A percentile compares a stretch with the other conserved stretches of the same genome.
phyloP scores from a whole-genome alignment of 2,797 vertebrate genomes.

The Pitangus sulphuratus region DNA sequence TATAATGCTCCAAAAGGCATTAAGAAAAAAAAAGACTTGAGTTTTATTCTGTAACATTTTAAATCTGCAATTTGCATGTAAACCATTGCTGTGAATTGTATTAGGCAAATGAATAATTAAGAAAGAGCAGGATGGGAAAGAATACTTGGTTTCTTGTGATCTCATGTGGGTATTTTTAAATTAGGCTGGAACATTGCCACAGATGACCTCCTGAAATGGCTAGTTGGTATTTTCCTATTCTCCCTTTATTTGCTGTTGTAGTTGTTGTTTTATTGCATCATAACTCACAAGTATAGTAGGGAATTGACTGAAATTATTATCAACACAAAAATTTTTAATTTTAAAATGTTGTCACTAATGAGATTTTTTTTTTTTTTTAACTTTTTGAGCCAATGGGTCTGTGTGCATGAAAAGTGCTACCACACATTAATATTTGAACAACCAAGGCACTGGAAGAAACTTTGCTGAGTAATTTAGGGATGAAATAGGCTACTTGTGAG shows the following conservation, averaged over 20 bases:
- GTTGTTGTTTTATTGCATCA: background rate
- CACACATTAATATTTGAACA: background rate
- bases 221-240: background rate
- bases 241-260: background rate
- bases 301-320: conserved; percentile 16
- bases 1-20: conserved; percentile 13
- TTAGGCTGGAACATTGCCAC: conserved; percentile 5
- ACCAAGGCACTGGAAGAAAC: background rate
- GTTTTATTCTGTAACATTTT: conserved; percentile 42
- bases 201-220: background rate
- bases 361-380: background rate
- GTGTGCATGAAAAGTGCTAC: background rate
- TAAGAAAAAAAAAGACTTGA: conserved; percentile 4
- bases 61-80: conserved; percentile 60
- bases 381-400: background rate
- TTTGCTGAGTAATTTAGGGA: background rate
- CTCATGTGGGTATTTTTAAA: conserved; percentile 31
- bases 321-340: background rate
- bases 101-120: conserved; percentile 21
- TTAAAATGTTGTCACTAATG: background rate
- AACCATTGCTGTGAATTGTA: conserved; percentile 21
- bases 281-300: background rate
- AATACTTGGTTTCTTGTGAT: conserved; percentile 40
- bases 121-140: conserved; percentile 1
- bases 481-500: background rate